Conservation (phyloP, 1,140 invertebrate genomes). For the Ceratina japonica region DNA sequence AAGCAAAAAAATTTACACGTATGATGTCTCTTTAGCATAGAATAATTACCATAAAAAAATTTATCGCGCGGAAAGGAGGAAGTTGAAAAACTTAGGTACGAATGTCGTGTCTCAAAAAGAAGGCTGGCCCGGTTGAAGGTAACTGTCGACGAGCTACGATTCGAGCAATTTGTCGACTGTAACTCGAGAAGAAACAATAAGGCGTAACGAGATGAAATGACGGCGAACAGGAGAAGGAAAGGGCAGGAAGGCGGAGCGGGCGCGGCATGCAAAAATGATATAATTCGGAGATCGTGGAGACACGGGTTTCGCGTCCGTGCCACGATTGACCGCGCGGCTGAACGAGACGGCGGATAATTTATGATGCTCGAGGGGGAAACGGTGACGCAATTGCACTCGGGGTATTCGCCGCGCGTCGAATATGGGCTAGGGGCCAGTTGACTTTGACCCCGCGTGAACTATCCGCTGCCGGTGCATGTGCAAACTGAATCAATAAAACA, state of each 20-base stretch:
- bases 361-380: conserved; percentile 6
- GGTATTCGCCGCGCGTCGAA: conserved; percentile 31
- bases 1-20: not conserved
- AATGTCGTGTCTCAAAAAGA: not conserved
- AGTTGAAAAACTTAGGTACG: not conserved
- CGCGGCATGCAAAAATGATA: conserved; percentile 20
- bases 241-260: no score
- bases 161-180: conserved; percentile 4
- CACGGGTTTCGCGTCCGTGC: not conserved
- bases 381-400: conserved; percentile 22
- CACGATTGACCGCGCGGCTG: not conserved
- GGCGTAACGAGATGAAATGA: conserved; percentile 5
- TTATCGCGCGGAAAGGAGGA: not conserved
- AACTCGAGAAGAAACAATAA: conserved; percentile 10
- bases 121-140: not conserved
- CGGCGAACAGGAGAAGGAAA: no score
- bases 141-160: not conserved
- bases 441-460: conserved; percentile 62
- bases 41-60: no score
- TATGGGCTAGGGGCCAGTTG: conserved; percentile 51
- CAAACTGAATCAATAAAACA: no score
- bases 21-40: no score
- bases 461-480: not conserved
- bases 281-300: conserved; percentile 13
- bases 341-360: conserved; percentile 20